Base-by-base conservation (phyloP, 1,140 invertebrate species). In the Anastrepha obliqua region DNA sequence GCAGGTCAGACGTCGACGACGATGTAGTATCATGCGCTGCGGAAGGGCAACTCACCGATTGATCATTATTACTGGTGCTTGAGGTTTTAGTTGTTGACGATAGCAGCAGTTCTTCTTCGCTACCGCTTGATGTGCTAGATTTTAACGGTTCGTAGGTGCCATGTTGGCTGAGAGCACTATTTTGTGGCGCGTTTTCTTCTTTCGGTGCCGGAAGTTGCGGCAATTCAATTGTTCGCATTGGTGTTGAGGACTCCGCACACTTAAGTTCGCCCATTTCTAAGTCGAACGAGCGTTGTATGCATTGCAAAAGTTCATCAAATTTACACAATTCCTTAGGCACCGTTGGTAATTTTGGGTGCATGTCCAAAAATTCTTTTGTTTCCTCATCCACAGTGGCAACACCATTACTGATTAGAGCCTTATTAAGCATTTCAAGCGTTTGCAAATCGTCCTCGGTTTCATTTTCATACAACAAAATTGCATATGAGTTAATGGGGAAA, bases 381-480 rank as follows among this genome's bases (percentile, higher is more conserved):
- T 81, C 15, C 17, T 88, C 85, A 81, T 86, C 70, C 17, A n/a
- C 42, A 2, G 55, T 51, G 0, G 85, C 85, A 11, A 88, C 70
- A 11, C 87, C 87, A 20, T 88, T 64, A 15, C 87, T 74, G 5
- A 88, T 29, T 47, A 88, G 58, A 9, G 62, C 87, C 58, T 60
- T 65, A 65, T 88, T 88, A 7, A 88, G 51, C 29, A 88, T 17
- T 42, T 78, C 51, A 2, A 85, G 17, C 0, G 59, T 62, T 62
- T 55, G 42, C n/a, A 88, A 58, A 55, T 89, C 85, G 39, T 87
- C 47, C 44, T 86, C 60, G 1, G 60, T 55, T 44, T 87, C 87
- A 81, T 85, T 87, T 17, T 89, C 88, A 47, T 87, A 89, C 7
- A 89, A 29, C 3, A 89, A n/a, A 51, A 89, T 87, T 44, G 81